Evolutionary conservation across 2,113 vertebrate genomes (phyloP).

Genomic region (Maccullochella peelii): DNA sequence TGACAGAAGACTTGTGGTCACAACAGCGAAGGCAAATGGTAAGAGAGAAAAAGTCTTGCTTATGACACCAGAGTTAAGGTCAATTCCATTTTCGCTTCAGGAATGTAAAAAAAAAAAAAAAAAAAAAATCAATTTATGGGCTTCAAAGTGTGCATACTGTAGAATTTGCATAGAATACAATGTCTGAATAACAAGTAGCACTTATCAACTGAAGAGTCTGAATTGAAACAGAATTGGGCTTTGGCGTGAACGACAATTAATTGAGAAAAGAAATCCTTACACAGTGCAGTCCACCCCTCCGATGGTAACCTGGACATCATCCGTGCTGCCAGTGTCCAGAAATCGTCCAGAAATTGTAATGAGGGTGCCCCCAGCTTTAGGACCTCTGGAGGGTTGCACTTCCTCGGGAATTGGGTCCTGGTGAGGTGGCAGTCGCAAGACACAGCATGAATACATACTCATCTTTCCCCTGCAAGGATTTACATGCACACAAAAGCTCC

Average conservation of each 20-base stretch:
- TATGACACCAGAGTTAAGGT: constrained; percentile 60
- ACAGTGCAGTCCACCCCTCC: constrained; percentile 87
- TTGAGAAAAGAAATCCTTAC: constrained; percentile 81
- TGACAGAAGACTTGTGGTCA: constrained; percentile 58
- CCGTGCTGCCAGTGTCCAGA: constrained; percentile 89
- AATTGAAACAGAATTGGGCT: constrained; percentile 53
- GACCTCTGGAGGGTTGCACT: constrained; percentile 87
- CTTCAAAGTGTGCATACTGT: constrained; percentile 56
- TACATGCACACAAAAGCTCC: background rate
- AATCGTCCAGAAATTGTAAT: constrained; percentile 88
- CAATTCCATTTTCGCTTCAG: constrained; percentile 55
- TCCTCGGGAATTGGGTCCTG: constrained; percentile 86
- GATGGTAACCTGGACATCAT: constrained; percentile 87
- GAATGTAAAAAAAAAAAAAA: constrained; percentile 16
- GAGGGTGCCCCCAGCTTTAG: constrained; percentile 90
- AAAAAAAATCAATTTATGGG: constrained; percentile 43
- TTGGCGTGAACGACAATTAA: constrained; percentile 53
- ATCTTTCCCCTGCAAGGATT: constrained; percentile 26
- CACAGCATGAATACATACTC: constrained; percentile 33
- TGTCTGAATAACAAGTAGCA: constrained; percentile 66
- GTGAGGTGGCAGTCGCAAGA: background rate
- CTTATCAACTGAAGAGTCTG: constrained; percentile 42
- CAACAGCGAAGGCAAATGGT: constrained; percentile 30
- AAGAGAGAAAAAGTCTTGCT: constrained; percentile 12
- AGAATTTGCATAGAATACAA: constrained; percentile 56